phyloP scores from a whole-genome alignment of 2,797 vertebrate genomes.

The Cuniculus paca region DNA sequence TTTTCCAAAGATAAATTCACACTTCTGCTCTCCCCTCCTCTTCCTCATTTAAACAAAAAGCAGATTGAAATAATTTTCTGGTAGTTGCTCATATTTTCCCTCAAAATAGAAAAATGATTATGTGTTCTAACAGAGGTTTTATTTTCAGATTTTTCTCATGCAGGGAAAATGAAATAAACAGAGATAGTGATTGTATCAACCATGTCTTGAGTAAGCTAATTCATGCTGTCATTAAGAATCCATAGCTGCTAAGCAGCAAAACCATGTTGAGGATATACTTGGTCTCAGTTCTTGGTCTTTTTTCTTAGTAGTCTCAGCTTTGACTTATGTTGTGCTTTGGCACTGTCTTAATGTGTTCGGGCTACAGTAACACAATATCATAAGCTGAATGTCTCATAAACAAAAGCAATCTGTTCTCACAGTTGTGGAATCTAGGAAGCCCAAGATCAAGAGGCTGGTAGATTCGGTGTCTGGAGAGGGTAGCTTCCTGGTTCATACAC shows the following conservation, averaged over 20 bases:
- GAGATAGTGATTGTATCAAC: neutral
- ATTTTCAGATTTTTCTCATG: neutral
- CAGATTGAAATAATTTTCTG: neutral
- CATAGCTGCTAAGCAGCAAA: neutral
- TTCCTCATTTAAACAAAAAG: constrained; percentile 43
- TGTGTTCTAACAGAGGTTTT: neutral
- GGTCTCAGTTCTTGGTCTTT: neutral
- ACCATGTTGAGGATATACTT: neutral
- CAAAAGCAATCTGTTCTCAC: neutral
- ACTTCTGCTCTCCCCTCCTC: neutral
- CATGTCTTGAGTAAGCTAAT: neutral
- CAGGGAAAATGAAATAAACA: constrained; percentile 13
- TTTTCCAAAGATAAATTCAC: constrained; percentile 10
- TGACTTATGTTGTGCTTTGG: neutral
- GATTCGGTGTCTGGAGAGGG: neutral
- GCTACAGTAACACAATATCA: neutral
- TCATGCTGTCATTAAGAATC: neutral
- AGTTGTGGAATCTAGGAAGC: neutral
- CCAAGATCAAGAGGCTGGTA: neutral
- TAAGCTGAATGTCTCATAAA: neutral
- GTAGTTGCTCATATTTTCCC: constrained; percentile 10
- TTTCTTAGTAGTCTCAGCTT: neutral
- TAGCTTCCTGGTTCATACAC: neutral
- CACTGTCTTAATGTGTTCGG: neutral
- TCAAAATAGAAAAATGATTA: constrained; percentile 14